Evolutionary conservation across 2,888 invertebrate species (phyloP), one percentile per base, ranked within the genome.

Genomic region (Agrilus biguttatus): DNA sequence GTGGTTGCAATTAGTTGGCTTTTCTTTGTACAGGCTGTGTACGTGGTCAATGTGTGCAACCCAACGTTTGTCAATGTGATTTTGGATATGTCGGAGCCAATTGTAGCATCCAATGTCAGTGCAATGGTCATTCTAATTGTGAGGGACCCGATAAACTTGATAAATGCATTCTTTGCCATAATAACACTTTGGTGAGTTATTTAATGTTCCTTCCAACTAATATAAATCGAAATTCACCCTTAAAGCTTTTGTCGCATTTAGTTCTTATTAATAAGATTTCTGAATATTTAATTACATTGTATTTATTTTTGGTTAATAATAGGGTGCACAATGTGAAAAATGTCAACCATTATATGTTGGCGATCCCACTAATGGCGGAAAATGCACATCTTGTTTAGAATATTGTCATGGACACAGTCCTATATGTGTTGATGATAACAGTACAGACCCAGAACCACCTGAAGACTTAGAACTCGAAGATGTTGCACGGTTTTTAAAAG

Each of bases 61-160:
- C 91, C 40, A 78, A 88, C 59, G 74, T 78, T 45, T 92, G 95
- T 58, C 75, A 78, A 48, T 95, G 95, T 61, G 83, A 90, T 69
- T 95, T 96, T 68, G 93, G 93, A 44, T 95, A 87, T 65, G 91
- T 95, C 19, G 93, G 95, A 42, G 80, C 83, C 52, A 91, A 92
- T 69, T 96, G 95, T 64, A 87, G 87, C 53, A 87, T 87, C 48
- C 87, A 90, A 65, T 95, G 95, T 62, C 82, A 88, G 62, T 96
- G 95, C 63, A 92, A 95, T 62, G 91, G 91, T 0, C 92, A 95
- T 67, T 85, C 92, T 44, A 78, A 92, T 62, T 96, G 95, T 62
- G 81, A 78, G 55, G 88, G 90, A 1, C 88, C 88, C 7, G 85
- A 88, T 59, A 80, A 82, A 55, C 72, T 89, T 46, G 83, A 86